Conservation (phyloP, 2,888 invertebrate genomes). For the Euplagia quadripunctaria region DNA sequence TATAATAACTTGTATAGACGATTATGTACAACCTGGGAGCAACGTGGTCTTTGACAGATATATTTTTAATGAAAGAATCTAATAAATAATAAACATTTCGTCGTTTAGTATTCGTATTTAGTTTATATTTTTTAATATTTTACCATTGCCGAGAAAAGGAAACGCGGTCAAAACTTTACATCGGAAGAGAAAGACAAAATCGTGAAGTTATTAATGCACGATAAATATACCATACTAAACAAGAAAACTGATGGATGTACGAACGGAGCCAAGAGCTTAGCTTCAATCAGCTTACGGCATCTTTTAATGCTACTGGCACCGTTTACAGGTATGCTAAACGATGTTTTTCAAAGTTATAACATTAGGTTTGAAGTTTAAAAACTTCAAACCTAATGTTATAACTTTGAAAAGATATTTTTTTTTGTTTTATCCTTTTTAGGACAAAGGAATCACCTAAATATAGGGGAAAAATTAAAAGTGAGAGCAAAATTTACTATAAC, state of each 20-base stretch:
- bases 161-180: conserved; percentile 9
- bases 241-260: conserved; percentile 1
- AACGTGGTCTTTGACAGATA: no score
- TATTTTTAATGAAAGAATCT: no score
- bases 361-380: background rate
- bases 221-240: background rate
- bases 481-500: conserved; percentile 13
- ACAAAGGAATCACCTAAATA: background rate
- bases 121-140: no score
- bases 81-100: no score
- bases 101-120: no score
- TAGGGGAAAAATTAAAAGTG: conserved; percentile 2
- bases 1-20: no score
- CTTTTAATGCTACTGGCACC: background rate
- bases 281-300: background rate
- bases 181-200: conserved; percentile 8
- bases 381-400: no score
- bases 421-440: background rate
- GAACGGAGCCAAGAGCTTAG: conserved; percentile 4
- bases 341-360: background rate
- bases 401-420: no score
- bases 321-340: conserved; percentile 1
- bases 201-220: background rate
- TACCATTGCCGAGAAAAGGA: conserved; percentile 2
- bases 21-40: no score